Conservation (phyloP, 2,888 invertebrate species). For the Drosophila mulleri region DNA sequence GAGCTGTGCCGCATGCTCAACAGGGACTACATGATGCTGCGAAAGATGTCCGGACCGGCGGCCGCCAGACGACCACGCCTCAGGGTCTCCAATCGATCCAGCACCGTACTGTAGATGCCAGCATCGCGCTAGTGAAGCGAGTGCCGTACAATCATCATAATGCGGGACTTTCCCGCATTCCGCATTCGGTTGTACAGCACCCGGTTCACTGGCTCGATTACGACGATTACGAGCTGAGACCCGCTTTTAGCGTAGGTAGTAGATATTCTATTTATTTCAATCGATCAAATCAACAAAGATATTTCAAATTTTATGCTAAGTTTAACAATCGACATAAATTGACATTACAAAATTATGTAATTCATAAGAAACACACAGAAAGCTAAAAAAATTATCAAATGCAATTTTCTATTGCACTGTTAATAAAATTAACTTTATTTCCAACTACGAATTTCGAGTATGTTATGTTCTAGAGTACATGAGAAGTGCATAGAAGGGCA, state of each 20-base stretch:
- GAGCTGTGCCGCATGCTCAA: constrained; percentile 76
- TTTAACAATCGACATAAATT: not conserved
- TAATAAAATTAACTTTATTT: constrained; percentile 4
- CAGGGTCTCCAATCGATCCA: constrained; percentile 41
- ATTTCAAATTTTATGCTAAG: constrained; percentile 25
- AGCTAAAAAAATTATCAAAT: constrained; percentile 4
- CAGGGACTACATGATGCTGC: constrained; percentile 70
- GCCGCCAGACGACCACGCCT: constrained; percentile 38
- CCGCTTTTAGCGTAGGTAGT: not conserved
- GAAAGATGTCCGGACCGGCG: constrained; percentile 67
- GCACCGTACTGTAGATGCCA: not conserved
- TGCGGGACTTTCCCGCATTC: constrained; percentile 12
- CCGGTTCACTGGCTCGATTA: not conserved
- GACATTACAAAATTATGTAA: constrained; percentile 2
- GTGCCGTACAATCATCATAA: not conserved
- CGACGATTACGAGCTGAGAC: not conserved
- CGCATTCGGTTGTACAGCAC: not conserved
- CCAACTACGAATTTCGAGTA: not conserved
- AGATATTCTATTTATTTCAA: constrained; percentile 6
- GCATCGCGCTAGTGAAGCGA: constrained; percentile 6
- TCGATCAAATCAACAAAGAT: constrained; percentile 11
- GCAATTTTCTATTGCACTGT: not conserved
- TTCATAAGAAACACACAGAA: constrained; percentile 5
- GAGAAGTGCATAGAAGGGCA: not conserved
- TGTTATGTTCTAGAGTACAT: not conserved